A percentile compares a stretch with the other conserved stretches of the same genome.
These are phyloP conservation scores for Brachionus manjavacas DNA, from an alignment of 1,140 invertebrate genomes.

Conservation along the genomic window DNA sequence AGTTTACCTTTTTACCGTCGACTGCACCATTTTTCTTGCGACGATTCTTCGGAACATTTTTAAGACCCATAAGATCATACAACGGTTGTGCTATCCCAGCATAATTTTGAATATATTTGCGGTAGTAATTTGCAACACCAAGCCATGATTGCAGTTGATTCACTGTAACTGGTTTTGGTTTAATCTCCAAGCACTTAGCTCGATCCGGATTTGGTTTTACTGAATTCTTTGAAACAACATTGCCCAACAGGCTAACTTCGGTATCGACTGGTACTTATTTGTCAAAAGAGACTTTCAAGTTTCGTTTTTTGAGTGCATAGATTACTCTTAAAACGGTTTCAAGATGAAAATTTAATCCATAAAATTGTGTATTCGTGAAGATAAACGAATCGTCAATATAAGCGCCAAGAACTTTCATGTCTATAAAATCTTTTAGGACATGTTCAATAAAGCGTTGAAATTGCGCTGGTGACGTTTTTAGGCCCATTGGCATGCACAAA, in stretches of 20 bases:
- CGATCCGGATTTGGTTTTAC: not conserved
- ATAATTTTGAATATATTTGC: constrained; percentile 46
- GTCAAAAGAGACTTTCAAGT: not conserved
- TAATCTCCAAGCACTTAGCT: not conserved
- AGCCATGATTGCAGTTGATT: constrained; percentile 46
- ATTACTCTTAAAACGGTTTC: too few species aligned
- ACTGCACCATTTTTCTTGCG: not conserved
- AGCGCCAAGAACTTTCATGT: too few species aligned
- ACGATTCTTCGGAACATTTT: not conserved
- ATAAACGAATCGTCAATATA: too few species aligned
- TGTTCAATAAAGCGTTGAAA: too few species aligned
- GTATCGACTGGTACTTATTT: not conserved
- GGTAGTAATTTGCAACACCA: constrained; percentile 48
- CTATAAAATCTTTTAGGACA: too few species aligned
- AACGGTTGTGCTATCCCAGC: constrained; percentile 46
- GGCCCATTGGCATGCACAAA: not conserved
- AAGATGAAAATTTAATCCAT: too few species aligned
- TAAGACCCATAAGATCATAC: not conserved
- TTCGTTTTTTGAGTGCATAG: too few species aligned
- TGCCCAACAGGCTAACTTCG: not conserved
- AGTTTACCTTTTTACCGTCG: not conserved
- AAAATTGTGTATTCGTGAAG: too few species aligned
- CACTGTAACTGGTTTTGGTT: constrained; percentile 13
- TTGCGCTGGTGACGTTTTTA: not conserved
- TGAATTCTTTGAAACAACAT: not conserved